Percentiles rank a stretch among this genome's conserved stretches.
These are phyloP conservation scores for Nomia melanderi DNA, from an alignment of 1,140 invertebrate species.

Conservation along the genomic window DNA sequence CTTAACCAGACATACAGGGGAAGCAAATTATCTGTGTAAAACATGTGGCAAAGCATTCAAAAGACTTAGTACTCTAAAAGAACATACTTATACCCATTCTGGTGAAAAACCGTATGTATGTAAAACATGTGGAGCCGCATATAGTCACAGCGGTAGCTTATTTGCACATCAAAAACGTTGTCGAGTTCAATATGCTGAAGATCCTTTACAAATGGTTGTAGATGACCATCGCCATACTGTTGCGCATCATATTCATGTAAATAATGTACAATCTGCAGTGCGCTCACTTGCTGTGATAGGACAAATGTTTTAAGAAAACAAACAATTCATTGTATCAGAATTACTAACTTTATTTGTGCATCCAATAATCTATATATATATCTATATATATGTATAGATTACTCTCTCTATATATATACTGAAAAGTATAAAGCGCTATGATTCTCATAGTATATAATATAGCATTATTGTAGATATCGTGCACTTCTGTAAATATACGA, in stretches of 20 bases:
- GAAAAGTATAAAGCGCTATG: neutral
- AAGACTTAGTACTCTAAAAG: constrained; percentile 82
- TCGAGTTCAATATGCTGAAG: constrained; percentile 74
- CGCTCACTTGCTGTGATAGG: constrained; percentile 78
- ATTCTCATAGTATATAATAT: constrained; percentile 16
- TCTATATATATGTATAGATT: neutral
- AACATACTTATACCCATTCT: constrained; percentile 83
- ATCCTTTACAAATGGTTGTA: constrained; percentile 62
- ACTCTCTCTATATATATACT: neutral
- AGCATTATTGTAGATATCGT: constrained; percentile 38
- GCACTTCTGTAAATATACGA: constrained; percentile 56
- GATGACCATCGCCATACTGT: constrained; percentile 73
- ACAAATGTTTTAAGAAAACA: constrained; percentile 73
- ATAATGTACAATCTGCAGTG: constrained; percentile 76
- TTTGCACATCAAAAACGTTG: constrained; percentile 81
- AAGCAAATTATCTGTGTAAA: constrained; percentile 83
- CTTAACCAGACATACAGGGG: constrained; percentile 83
- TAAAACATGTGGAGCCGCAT: constrained; percentile 82
- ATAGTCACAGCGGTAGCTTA: constrained; percentile 79
- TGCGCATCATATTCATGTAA: constrained; percentile 76
- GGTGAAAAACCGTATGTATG: constrained; percentile 83
- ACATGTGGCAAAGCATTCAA: constrained; percentile 86
- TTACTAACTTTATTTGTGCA: constrained; percentile 1
- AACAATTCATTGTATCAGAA: neutral
- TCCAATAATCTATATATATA: neutral